These are phyloP conservation scores for Syrista parreyssii DNA, from an alignment of 2,888 invertebrate species.

Conservation along the genomic window DNA sequence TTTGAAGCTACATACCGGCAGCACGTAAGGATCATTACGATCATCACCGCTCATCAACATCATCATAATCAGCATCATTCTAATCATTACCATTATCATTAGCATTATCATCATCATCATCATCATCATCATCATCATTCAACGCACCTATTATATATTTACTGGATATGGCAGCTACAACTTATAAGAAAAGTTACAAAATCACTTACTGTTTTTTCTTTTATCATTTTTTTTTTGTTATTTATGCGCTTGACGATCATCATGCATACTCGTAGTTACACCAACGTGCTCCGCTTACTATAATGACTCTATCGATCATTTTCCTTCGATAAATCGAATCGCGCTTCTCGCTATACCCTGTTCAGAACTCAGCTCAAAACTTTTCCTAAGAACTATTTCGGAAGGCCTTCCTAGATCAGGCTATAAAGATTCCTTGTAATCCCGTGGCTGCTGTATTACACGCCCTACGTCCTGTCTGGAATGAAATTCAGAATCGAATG, in stretches of 20 bases:
- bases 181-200: constrained; percentile 64
- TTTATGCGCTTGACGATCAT: constrained; percentile 28
- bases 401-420: not conserved
- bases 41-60: constrained; percentile 24
- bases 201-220: constrained; percentile 56
- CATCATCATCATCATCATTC: constrained; percentile 48
- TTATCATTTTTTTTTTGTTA: constrained; percentile 14
- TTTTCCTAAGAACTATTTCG: not conserved
- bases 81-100: constrained; percentile 18
- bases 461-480: not conserved
- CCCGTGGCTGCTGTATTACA: not conserved
- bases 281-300: constrained; percentile 40
- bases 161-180: constrained; percentile 64
- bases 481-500: not conserved
- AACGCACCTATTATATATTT: constrained; percentile 50
- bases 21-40: constrained; percentile 44
- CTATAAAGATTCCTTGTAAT: not conserved
- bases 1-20: constrained; percentile 52
- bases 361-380: not conserved
- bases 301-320: not conserved
- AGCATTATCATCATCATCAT: constrained; percentile 33
- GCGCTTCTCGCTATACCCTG: not conserved
- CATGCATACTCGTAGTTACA: constrained; percentile 40
- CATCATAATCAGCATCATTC: constrained; percentile 23
- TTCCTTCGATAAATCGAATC: not conserved